Evolutionary conservation across 2,113 vertebrate genomes (phyloP).

Genomic region (Lepus europaeus): DNA sequence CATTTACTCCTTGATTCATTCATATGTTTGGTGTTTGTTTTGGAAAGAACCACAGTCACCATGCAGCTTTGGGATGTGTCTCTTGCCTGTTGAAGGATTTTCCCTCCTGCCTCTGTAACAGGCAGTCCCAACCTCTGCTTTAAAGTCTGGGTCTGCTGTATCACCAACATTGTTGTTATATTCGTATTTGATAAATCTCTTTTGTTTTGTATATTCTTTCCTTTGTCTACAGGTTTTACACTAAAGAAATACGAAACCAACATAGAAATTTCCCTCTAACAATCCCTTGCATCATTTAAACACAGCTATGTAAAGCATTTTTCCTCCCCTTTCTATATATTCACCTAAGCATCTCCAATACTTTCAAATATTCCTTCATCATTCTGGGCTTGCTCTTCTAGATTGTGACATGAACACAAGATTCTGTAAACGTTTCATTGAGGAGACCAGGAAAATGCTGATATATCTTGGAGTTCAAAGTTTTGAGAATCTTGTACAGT

Average conservation of each 20-base stretch:
- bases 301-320: background rate
- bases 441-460: background rate
- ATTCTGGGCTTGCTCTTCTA: background rate
- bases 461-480: background rate
- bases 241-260: background rate
- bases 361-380: background rate
- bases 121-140: background rate
- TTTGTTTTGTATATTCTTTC: background rate
- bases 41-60: background rate
- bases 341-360: background rate
- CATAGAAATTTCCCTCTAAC: background rate
- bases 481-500: background rate
- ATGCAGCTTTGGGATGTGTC: too few species aligned
- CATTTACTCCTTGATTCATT: background rate
- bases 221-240: background rate
- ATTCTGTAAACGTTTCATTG: background rate
- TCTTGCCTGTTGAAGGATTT: background rate
- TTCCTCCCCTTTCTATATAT: background rate
- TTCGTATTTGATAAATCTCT: background rate
- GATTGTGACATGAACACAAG: background rate
- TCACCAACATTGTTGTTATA: background rate
- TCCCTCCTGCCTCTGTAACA: too few species aligned
- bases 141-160: background rate
- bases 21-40: background rate
- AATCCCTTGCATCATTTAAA: background rate